phyloP scores from a whole-genome alignment of 2,888 invertebrate genomes.

The Cheilosia urbana region DNA sequence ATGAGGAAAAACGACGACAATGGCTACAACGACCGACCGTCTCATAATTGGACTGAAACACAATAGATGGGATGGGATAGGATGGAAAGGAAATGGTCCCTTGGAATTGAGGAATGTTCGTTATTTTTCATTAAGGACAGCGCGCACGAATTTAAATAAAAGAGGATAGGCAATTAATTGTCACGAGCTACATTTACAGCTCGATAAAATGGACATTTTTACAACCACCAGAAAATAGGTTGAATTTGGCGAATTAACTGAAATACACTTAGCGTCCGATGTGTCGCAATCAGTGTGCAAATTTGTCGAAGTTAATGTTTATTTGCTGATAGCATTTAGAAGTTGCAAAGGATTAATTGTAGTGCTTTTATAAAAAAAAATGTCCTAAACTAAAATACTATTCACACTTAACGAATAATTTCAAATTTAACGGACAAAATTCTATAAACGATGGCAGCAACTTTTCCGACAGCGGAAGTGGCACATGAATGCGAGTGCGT shows the following conservation, averaged over 20 bases:
- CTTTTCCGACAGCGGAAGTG: too few relatives aligned
- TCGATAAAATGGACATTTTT: conserved; percentile 39
- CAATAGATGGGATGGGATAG: not conserved
- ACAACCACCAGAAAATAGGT: conserved; percentile 10
- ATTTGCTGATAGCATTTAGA: too few relatives aligned
- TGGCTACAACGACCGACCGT: conserved; percentile 7
- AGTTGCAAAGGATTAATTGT: too few relatives aligned
- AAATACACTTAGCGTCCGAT: conserved; percentile 27
- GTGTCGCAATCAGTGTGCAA: conserved; percentile 16
- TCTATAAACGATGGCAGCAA: too few relatives aligned
- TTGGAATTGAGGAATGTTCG: conserved; percentile 60
- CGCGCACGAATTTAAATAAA: conserved; percentile 63
- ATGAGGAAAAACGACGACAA: conserved; percentile 27
- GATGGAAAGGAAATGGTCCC: conserved; percentile 13
- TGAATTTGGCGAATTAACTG: conserved; percentile 22
- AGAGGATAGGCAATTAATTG: conserved; percentile 64
- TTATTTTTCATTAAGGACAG: conserved; percentile 65
- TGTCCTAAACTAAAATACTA: too few relatives aligned
- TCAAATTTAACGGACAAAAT: too few relatives aligned
- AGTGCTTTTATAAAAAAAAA: too few relatives aligned
- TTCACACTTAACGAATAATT: too few relatives aligned
- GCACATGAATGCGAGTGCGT: too few relatives aligned
- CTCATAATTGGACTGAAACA: conserved; percentile 32
- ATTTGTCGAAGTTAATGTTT: not conserved
- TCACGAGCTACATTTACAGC: conserved; percentile 39